Evolutionary conservation across 2,797 vertebrate species (phyloP), one percentile per base, ranked within the genome.

Genomic region (Sardinella longiceps): DNA sequence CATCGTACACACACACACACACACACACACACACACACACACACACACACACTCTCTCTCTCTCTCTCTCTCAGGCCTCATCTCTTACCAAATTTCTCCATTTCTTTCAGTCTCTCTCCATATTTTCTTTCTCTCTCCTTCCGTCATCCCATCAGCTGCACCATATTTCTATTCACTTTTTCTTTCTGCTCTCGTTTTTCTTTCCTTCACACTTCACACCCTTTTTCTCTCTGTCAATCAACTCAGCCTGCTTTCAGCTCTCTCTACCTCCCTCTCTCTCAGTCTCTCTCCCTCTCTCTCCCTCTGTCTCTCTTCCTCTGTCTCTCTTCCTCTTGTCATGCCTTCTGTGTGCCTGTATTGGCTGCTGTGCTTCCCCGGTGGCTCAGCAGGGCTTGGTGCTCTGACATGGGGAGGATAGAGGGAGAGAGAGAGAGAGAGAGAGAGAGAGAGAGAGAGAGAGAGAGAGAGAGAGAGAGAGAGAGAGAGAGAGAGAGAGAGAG

Each of bases 311-410:
- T 84, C 56, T 60, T 43, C 20, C 45, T 83, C 81, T 74, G 25
- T 70, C 66, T 28, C 58, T 63, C 58, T 10, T n/a, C 33, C n/a
- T 39, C 70, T 20, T 3, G 18, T 77, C 70, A 23, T 23, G 20
- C 18, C 70, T 20, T 43, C 18, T 7, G 37, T 23, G 5, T 43
- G 82, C 74, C 23, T 74, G 80, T 51, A 83, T 46, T 12, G 30
- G 82, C 81, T 37, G 46, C 70, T 39, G 84, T 43, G 23, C 81
- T 81, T 58, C 82, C 83, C 83, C 82, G 28, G 50, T 81, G 58
- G 48, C 82, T 37, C 66, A 83, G 63, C 83, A 43, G n/a, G 77
- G 63, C 81, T 81, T 45, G 39, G 77, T 70, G 83, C 86, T 82
- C 11, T 80, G 77, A 87, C 83, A 58, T 46, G 12, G 11, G 56